Evolutionary conservation across 2,888 invertebrate species (phyloP).

Genomic region (Trichopria drosophilae): DNA sequence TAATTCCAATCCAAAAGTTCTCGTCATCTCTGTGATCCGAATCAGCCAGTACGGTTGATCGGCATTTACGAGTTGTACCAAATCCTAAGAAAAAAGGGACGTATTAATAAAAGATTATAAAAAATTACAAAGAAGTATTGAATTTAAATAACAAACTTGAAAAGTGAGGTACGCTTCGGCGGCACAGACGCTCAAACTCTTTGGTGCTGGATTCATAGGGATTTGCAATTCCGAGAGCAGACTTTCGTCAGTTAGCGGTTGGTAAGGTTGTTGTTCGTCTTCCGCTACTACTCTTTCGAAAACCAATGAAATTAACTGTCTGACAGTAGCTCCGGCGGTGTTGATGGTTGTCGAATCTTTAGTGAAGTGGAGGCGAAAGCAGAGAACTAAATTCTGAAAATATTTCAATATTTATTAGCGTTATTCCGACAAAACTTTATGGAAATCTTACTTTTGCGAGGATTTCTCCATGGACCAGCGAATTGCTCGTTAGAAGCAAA

Average conservation of each 20-base stretch:
- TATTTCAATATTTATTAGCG: constrained; percentile 4
- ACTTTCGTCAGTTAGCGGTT: constrained; percentile 57
- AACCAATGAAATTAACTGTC: constrained; percentile 90
- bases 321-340: constrained; percentile 95
- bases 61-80: constrained; percentile 94
- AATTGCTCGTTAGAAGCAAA: constrained; percentile 90
- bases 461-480: constrained; percentile 91
- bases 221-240: constrained; percentile 79
- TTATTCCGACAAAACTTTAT: not conserved
- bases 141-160: constrained; percentile 64
- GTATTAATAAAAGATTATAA: constrained; percentile 19
- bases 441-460: constrained; percentile 77
- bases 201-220: constrained; percentile 76
- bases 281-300: constrained; percentile 84
- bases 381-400: constrained; percentile 84
- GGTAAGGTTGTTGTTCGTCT: constrained; percentile 63
- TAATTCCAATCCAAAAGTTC: constrained; percentile 94
- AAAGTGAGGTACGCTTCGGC: constrained; percentile 94
- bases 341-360: constrained; percentile 94
- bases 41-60: constrained; percentile 95
- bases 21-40: constrained; percentile 95
- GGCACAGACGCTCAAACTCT: constrained; percentile 83
- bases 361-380: constrained; percentile 94
- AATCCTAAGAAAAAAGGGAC: constrained; percentile 68
- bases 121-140: constrained; percentile 6